Evolutionary conservation across 2,797 vertebrate species (phyloP).

Genomic region (Fistularia tabacaria): DNA sequence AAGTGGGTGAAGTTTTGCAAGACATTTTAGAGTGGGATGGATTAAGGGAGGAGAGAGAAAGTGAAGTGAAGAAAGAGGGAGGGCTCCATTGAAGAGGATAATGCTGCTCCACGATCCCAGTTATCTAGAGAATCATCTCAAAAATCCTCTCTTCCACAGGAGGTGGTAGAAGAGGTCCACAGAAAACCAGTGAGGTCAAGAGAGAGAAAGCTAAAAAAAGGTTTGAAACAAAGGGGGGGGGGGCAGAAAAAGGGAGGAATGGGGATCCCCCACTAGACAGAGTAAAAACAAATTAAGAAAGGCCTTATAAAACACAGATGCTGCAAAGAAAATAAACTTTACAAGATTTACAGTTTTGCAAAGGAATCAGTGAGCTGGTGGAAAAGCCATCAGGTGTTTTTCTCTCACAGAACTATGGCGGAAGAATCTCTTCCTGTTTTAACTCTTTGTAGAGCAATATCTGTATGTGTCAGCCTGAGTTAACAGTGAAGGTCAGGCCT

Average conservation of each 20-base stretch:
- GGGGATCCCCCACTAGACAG: slow-evolving; percentile 85
- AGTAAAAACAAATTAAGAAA: slow-evolving; percentile 97
- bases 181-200: slow-evolving; percentile 25
- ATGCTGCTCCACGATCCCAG: slow-evolving; percentile 61
- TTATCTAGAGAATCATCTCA: slow-evolving; percentile 83
- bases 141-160: too few relatives aligned
- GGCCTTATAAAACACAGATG: slow-evolving; percentile 97
- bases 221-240: slow-evolving; percentile 31
- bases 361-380: slow-evolving; percentile 82
- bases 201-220: slow-evolving; percentile 39
- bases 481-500: slow-evolving; percentile 64
- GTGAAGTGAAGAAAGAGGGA: slow-evolving; percentile 61
- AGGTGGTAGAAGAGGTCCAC: slow-evolving; percentile 16
- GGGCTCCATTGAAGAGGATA: slow-evolving; percentile 44
- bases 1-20: slow-evolving; percentile 63
- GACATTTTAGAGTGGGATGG: slow-evolving; percentile 68
- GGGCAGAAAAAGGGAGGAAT: slow-evolving; percentile 72
- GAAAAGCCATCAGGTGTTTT: slow-evolving; percentile 85
- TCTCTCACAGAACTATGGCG: slow-evolving; percentile 42
- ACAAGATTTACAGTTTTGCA: slow-evolving; percentile 88
- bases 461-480: slow-evolving; percentile 70
- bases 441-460: slow-evolving; percentile 38
- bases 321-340: slow-evolving; percentile 95
- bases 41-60: slow-evolving; percentile 63
- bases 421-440: slow-evolving; percentile 24